Percentiles rank a stretch among this genome's conserved stretches.
Conservation (phyloP, 2,888 invertebrate genomes). For the Sminthurides aquaticus region DNA sequence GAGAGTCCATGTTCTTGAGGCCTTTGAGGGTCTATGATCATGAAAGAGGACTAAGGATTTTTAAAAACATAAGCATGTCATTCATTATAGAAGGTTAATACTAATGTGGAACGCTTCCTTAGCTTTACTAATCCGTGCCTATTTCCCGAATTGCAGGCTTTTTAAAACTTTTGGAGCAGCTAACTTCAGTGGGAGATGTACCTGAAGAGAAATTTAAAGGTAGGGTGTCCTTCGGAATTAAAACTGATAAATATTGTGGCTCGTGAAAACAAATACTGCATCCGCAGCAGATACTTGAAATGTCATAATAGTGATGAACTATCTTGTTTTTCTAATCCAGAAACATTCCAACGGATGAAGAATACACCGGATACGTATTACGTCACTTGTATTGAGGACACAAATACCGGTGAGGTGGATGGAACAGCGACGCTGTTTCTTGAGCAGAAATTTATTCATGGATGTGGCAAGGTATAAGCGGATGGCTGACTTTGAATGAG, state of each 20-base stretch:
- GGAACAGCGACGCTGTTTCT: constrained; percentile 84
- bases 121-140: no score
- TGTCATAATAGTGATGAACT: neutral
- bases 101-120: no score
- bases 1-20: constrained; percentile 69
- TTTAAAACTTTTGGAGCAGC: constrained; percentile 67
- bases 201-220: constrained; percentile 70
- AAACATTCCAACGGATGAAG: constrained; percentile 78
- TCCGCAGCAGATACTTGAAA: no score
- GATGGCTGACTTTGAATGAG: no score
- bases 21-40: constrained; percentile 73
- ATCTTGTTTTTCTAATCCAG: no score
- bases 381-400: constrained; percentile 87
- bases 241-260: neutral
- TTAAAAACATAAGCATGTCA: no score
- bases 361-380: constrained; percentile 70
- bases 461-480: constrained; percentile 70
- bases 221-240: constrained; percentile 49
- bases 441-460: constrained; percentile 93
- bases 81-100: no score
- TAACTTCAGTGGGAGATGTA: constrained; percentile 77
- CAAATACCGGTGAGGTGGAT: constrained; percentile 62
- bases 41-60: no score
- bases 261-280: no score
- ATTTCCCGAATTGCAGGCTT: constrained; percentile 66